Evolutionary conservation across 1,140 invertebrate species (phyloP).

Genomic region (Sitodiplosis mosellana): DNA sequence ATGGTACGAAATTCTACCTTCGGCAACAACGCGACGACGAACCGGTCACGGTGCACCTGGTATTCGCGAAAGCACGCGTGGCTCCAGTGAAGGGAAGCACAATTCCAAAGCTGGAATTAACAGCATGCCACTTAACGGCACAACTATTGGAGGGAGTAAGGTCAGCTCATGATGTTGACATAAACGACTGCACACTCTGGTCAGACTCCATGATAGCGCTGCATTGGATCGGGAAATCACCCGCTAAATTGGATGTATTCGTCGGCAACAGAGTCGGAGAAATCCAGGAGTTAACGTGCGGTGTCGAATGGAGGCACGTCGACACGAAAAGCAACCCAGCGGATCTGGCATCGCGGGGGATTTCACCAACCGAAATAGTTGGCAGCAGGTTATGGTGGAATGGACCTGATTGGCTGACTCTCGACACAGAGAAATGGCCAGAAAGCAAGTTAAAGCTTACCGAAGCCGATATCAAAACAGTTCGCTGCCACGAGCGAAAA

Average conservation of each 20-base stretch:
- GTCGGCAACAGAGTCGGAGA: no score
- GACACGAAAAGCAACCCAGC: slow-evolving; percentile 17
- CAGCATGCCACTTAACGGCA: slow-evolving; percentile 7
- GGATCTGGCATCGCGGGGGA: slow-evolving; percentile 17
- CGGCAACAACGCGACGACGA: slow-evolving; percentile 7
- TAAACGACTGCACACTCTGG: slow-evolving; percentile 2
- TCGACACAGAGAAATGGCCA: neutral
- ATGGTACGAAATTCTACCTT: slow-evolving; percentile 13
- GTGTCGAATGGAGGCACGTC: slow-evolving; percentile 14
- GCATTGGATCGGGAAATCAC: slow-evolving; percentile 14
- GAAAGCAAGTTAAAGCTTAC: no score
- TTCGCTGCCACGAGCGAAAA: neutral
- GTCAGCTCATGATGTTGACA: no score
- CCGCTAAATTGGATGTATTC: slow-evolving; percentile 8
- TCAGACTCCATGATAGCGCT: slow-evolving; percentile 21
- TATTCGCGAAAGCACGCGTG: slow-evolving; percentile 9
- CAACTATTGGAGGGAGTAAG: slow-evolving; percentile 7
- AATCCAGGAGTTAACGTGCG: slow-evolving; percentile 12
- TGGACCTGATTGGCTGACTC: slow-evolving; percentile 12
- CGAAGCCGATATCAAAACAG: neutral
- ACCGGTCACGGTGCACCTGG: neutral
- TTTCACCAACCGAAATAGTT: slow-evolving; percentile 10
- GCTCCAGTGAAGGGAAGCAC: slow-evolving; percentile 7
- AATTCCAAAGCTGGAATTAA: slow-evolving; percentile 12
- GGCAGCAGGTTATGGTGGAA: slow-evolving; percentile 16